These are phyloP conservation scores for Atta cephalotes DNA, from an alignment of 1,140 invertebrate species.

Conservation along the genomic window DNA sequence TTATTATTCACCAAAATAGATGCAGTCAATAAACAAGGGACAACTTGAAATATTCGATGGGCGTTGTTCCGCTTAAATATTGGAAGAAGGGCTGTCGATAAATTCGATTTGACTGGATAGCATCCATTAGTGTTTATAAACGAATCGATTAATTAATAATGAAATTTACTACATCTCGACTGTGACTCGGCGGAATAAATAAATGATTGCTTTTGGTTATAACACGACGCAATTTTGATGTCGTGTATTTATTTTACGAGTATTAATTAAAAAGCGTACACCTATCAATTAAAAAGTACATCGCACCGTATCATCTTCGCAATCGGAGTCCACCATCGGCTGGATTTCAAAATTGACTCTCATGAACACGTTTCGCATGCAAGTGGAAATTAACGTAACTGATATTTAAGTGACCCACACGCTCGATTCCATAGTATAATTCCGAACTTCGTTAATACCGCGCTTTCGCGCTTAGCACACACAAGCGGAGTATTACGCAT, in stretches of 20 bases:
- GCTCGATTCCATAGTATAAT: slow-evolving; percentile 30
- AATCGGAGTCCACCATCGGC: too few species aligned
- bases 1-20: slow-evolving; percentile 27
- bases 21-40: slow-evolving; percentile 22
- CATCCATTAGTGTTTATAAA: slow-evolving; percentile 50
- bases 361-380: slow-evolving; percentile 11
- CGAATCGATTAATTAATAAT: slow-evolving; percentile 58
- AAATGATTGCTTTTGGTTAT: slow-evolving; percentile 27
- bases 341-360: slow-evolving; percentile 33
- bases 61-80: slow-evolving; percentile 30
- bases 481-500: neutral
- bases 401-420: slow-evolving; percentile 42
- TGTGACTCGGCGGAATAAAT: slow-evolving; percentile 28
- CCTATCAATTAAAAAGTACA: slow-evolving; percentile 53
- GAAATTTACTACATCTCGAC: slow-evolving; percentile 13
- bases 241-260: neutral
- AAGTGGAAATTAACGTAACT: slow-evolving; percentile 42
- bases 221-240: neutral
- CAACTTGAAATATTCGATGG: slow-evolving; percentile 28
- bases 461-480: slow-evolving; percentile 16
- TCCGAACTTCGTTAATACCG: slow-evolving; percentile 45
- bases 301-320: slow-evolving; percentile 36
- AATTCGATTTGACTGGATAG: slow-evolving; percentile 24
- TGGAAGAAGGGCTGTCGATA: slow-evolving; percentile 24
- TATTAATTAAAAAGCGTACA: slow-evolving; percentile 55